A percentile compares a stretch with the other conserved stretches of the same genome.
Evolutionary conservation across 2,888 invertebrate genomes (phyloP).

Genomic region (Synanthedon andrenaeformis): DNA sequence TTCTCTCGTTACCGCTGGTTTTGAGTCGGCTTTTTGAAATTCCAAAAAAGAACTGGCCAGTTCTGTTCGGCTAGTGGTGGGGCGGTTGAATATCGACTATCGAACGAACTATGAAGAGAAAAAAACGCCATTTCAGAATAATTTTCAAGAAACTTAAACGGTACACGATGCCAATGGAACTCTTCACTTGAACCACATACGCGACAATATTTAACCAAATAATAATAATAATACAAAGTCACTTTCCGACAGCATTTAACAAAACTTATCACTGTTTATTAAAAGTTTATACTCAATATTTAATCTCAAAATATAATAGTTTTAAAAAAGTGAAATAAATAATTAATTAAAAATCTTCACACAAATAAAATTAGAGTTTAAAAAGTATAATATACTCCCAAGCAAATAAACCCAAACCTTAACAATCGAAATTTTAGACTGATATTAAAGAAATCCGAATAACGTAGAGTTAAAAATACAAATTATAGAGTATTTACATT

Average conservation of each 20-base stretch:
- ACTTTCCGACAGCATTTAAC: constrained; percentile 24
- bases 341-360: constrained; percentile 24
- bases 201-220: constrained; percentile 37
- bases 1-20: constrained; percentile 4
- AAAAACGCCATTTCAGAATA: constrained; percentile 44
- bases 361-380: constrained; percentile 34
- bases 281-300: constrained; percentile 43
- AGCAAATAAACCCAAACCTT: constrained; percentile 59
- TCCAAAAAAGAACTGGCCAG: constrained; percentile 11
- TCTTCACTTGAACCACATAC: constrained; percentile 33
- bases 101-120: constrained; percentile 62
- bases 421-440: constrained; percentile 68
- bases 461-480: constrained; percentile 33
- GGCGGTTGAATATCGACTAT: constrained; percentile 12
- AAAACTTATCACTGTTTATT: constrained; percentile 37
- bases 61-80: constrained; percentile 17
- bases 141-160: constrained; percentile 22
- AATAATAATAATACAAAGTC: background rate
- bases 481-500: constrained; percentile 67
- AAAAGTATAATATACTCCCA: constrained; percentile 37
- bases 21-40: constrained; percentile 3
- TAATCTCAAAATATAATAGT: constrained; percentile 42
- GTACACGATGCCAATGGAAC: constrained; percentile 19
- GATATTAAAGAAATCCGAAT: constrained; percentile 58
- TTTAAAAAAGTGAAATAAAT: constrained; percentile 24